phyloP scores from a whole-genome alignment of 2,888 invertebrate genomes.

The Nematopogon swammerdamellus region DNA sequence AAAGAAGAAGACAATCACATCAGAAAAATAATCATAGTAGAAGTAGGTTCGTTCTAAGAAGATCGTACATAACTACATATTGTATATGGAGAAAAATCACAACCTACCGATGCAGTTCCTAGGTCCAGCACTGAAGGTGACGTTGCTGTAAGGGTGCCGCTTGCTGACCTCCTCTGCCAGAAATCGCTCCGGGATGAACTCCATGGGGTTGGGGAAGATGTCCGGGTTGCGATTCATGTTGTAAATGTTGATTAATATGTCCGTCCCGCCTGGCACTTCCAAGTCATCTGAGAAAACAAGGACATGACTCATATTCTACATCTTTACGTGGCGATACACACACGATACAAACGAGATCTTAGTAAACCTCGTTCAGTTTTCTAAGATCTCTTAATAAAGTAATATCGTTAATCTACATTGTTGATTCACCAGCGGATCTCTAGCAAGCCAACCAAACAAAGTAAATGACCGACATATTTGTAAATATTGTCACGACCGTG shows the following conservation, averaged over 20 bases:
- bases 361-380: no score
- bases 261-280: slow-evolving; percentile 6
- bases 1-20: no score
- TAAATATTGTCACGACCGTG: slow-evolving; percentile 7
- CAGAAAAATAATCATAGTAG: no score
- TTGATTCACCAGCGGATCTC: no score
- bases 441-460: no score
- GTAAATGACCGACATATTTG: slow-evolving; percentile 6
- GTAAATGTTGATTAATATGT: slow-evolving; percentile 6
- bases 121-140: slow-evolving; percentile 12
- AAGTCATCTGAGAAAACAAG: slow-evolving; percentile 10
- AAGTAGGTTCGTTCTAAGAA: no score
- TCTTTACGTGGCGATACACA: no score
- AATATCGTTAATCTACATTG: no score
- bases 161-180: slow-evolving; percentile 10
- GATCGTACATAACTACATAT: no score
- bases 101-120: slow-evolving; percentile 13
- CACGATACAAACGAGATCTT: no score
- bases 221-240: slow-evolving; percentile 10
- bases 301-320: no score
- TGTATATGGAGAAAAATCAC: not conserved
- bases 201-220: slow-evolving; percentile 10
- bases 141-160: slow-evolving; percentile 9
- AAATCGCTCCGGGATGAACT: slow-evolving; percentile 13
- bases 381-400: no score